Evolutionary conservation across 2,888 invertebrate genomes (phyloP).

Genomic region (Nycteola revayana): DNA sequence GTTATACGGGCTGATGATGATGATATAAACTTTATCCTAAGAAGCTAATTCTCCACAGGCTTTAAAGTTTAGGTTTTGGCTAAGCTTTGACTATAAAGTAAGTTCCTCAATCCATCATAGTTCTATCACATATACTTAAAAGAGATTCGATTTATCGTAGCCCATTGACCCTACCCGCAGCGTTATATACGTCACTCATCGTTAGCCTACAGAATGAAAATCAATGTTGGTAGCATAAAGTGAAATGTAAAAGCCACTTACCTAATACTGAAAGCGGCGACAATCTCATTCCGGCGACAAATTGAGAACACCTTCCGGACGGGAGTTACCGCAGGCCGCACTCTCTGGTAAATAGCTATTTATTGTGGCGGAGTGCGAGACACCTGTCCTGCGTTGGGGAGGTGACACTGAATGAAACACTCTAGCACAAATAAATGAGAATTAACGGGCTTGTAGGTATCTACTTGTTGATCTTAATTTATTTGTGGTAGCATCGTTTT

Average conservation of each 20-base stretch:
- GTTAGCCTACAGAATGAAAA: constrained; percentile 30
- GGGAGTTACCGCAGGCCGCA: constrained; percentile 49
- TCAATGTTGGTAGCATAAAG: constrained; percentile 47
- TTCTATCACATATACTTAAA: no score
- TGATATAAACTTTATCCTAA: no score
- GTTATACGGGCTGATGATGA: no score
- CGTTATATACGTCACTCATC: constrained; percentile 12
- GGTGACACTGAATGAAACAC: constrained; percentile 33
- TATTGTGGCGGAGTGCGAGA: constrained; percentile 63
- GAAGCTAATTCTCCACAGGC: no score
- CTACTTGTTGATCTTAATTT: no score
- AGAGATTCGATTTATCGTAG: no score
- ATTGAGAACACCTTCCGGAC: constrained; percentile 75
- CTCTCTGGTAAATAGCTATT: constrained; percentile 70
- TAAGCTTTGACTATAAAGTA: no score
- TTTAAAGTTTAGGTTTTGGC: no score
- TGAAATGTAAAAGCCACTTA: constrained; percentile 76
- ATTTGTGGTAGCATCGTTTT: no score
- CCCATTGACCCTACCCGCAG: no score
- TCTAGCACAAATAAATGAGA: not conserved
- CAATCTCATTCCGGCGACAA: constrained; percentile 77
- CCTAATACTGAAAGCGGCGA: constrained; percentile 73
- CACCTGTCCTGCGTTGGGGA: constrained; percentile 61
- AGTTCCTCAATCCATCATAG: no score
- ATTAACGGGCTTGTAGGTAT: not conserved